Conservation (phyloP, 2,113 vertebrate genomes). For the Micromys minutus region DNA sequence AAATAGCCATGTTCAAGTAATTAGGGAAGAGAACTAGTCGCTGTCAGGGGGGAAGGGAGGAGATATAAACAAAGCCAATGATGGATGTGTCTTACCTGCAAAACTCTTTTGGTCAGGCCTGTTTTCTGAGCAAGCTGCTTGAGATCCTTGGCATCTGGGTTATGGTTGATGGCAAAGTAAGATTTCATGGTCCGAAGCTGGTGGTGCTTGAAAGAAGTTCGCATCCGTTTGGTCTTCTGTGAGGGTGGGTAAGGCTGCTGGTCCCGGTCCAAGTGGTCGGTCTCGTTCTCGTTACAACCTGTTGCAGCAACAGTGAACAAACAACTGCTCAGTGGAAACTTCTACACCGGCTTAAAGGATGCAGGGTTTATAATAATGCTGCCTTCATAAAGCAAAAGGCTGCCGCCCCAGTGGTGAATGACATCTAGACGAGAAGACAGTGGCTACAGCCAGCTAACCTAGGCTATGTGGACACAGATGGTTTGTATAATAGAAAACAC, state of each 20-base stretch:
- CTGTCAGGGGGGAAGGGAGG: conserved; percentile 66
- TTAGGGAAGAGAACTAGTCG: conserved; percentile 71
- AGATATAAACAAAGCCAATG: conserved; percentile 52
- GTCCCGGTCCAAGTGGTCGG: conserved; percentile 98
- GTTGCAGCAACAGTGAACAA: conserved; percentile 49
- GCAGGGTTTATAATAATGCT: too few relatives aligned
- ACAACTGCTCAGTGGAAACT: neutral
- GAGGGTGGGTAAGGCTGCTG: conserved; percentile 97
- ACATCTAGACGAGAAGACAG: neutral
- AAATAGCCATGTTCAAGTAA: neutral
- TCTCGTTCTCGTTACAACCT: conserved; percentile 99
- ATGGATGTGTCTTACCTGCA: conserved; percentile 94
- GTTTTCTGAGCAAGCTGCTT: conserved; percentile 99
- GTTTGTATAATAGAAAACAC: neutral
- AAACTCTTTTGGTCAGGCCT: conserved; percentile 99
- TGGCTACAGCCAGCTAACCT: neutral
- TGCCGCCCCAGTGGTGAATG: neutral
- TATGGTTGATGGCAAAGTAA: conserved; percentile 99
- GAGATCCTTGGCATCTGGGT: conserved; percentile 99
- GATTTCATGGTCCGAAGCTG: conserved; percentile 99
- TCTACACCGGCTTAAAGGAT: neutral
- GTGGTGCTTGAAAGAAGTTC: conserved; percentile 99
- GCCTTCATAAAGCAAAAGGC: neutral
- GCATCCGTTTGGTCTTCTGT: conserved; percentile 99
- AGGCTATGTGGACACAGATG: neutral